Evolutionary conservation across 2,888 invertebrate genomes (phyloP).

Genomic region (Idaea aversata): DNA sequence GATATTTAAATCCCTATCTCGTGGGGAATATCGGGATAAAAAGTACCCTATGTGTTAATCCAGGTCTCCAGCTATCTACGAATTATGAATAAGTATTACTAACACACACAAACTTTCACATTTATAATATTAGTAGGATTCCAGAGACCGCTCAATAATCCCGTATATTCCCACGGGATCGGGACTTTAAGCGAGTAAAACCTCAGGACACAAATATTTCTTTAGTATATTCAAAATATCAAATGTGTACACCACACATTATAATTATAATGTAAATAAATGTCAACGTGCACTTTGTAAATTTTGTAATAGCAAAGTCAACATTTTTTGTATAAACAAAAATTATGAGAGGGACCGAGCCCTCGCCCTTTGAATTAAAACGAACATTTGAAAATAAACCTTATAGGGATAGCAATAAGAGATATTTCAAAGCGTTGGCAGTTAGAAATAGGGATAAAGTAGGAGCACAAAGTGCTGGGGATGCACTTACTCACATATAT

Average conservation of each 20-base stretch:
- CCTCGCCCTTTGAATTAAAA: constrained; percentile 27
- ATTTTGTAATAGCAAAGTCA: constrained; percentile 53
- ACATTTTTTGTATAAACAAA: constrained; percentile 62
- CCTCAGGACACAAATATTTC: neutral
- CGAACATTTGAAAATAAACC: constrained; percentile 22
- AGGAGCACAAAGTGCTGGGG: constrained; percentile 39
- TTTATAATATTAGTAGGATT: no score
- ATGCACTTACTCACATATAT: constrained; percentile 58
- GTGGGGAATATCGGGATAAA: no score
- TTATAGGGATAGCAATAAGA: constrained; percentile 11
- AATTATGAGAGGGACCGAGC: constrained; percentile 32
- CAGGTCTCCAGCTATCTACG: no score
- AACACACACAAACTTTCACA: no score
- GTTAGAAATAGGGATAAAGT: constrained; percentile 30
- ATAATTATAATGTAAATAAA: constrained; percentile 54
- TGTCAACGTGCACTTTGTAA: constrained; percentile 47
- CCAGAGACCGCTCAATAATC: no score
- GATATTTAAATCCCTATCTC: no score
- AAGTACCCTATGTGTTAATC: no score
- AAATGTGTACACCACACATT: constrained; percentile 6
- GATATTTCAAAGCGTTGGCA: constrained; percentile 15
- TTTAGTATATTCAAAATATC: neutral
- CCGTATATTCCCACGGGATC: no score
- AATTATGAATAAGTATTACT: no score
- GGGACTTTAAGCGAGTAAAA: no score